Base-by-base conservation (phyloP, 2,113 vertebrate species). In the Geococcyx californianus region DNA sequence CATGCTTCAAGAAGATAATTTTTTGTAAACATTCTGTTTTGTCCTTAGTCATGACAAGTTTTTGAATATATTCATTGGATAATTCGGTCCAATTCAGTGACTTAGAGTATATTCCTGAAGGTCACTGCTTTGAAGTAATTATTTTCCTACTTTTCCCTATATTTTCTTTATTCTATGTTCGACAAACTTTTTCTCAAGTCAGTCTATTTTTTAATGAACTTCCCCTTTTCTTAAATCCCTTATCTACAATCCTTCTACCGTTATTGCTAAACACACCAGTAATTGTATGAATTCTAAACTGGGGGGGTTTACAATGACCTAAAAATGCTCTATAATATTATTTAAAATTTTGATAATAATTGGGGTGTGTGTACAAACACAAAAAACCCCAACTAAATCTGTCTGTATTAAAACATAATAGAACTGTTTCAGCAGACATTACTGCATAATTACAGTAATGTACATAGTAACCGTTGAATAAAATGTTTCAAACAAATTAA, bases 271-370 rank as follows among this genome's bases (percentile, higher is more conserved):
- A 47, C 25, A 33, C 6, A 31, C 4, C 24, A 66, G 38, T 29
- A 90, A 33, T 7, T 55, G 3, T 6, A 77, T 20, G 2, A 40
- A 63, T 69, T 67, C 28, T 67, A 24, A 60, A 69, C 3, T 2
- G 17, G 7, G 0, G 0, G 0, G 2, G 72, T 20, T 55, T n/a
- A 45, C 16, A 58, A 49, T 19, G 19, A 10, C 7, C 12, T 62
- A 5, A 55, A 45, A 38, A 8, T 29, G 16, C 13, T 78, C 69
- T 49, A 34, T 13, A 66, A 13, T 23, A 56, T 19, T 40, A 47
- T 34, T 78, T 74, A 38, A 7, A 62, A 60, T 11, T 25, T 54
- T 16, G 54, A 24, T 34, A 34, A 54, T 58, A 75, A 63, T 36
- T 55, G 14, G 6, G 40, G 38, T 33, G 4, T 31, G 3, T 66